Base-by-base conservation (phyloP, 2,797 vertebrate species). In the Smutsia gigantea region DNA sequence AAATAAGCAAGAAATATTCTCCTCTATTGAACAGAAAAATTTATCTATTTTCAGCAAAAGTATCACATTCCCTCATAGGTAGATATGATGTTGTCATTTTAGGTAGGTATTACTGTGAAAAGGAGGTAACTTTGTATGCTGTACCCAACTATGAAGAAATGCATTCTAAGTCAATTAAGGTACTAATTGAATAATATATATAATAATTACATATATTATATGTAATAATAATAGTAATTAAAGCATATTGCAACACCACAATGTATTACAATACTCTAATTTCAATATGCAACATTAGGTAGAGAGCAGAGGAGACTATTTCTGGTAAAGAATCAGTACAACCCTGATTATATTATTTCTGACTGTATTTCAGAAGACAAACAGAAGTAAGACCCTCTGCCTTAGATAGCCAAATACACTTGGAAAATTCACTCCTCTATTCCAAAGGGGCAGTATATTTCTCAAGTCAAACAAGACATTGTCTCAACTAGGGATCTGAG, bases 131-230 rank as follows among this genome's bases (percentile, higher is more conserved):
- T 0, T 12, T 75, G 90, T 86, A 7, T 39, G 79, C 94, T 86
- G 4, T 94, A 39, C 25, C 39, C 90, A 39, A 83, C 53, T 77
- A 27, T 88, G 63, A 86, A 71, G 37, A 87, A 87, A 87, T 31
- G 37, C 17, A 74, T 71, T 81, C 64, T 37, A 31, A 66, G 75
- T 84, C 34, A 90, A 81, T 94, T 71, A 97, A 95, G 37, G 51
- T 18, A 78, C 46, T 64, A 34, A 9, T 78, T 57, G 97, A 49
- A 95, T 96, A 97, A 92, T 97, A 86, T 87, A 46, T 46, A 46
- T 46, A 46, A 46, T 46, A 46, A 9, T 46, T 46, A 9, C 42
- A 46, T 46, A 9, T 46, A 10, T 46, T 46, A 9, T 46, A 10
- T 46, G 42, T 46, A 46, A 55, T 21, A 78, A 51, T 64, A 34